Conservation (phyloP, 2,797 vertebrate genomes). For the Propithecus perrieri region DNA sequence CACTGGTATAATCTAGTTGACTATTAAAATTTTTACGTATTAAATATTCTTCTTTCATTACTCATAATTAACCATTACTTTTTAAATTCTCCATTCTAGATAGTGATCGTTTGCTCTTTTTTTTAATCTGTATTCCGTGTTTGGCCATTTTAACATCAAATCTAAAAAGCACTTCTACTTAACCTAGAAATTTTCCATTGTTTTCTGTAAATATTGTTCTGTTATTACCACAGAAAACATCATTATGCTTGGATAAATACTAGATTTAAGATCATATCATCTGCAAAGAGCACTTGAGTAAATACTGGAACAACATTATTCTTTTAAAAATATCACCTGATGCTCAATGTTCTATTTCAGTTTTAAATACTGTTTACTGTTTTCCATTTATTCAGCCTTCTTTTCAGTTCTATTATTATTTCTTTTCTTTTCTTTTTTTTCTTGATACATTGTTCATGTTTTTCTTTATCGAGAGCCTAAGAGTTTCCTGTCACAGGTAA, state of each 20-base stretch:
- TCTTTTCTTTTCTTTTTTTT: not conserved
- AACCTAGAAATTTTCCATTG: constrained; percentile 59
- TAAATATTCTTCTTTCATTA: constrained; percentile 28
- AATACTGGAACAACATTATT: constrained; percentile 42
- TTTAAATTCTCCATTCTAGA: not conserved
- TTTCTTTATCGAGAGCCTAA: not conserved
- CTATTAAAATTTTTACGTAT: not conserved
- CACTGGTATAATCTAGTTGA: not conserved
- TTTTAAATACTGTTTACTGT: not conserved
- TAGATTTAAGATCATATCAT: not conserved
- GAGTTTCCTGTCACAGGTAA: not conserved
- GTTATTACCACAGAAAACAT: constrained; percentile 44
- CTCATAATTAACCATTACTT: not conserved
- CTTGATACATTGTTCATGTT: not conserved
- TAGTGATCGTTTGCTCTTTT: not conserved
- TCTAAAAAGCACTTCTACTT: constrained; percentile 53
- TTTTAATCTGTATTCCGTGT: not conserved
- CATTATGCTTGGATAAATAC: constrained; percentile 52
- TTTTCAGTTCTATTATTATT: not conserved
- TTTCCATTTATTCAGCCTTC: not conserved
- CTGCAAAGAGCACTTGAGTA: not conserved
- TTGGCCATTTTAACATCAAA: constrained; percentile 30
- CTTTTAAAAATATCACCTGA: not conserved
- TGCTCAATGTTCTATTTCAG: not conserved
- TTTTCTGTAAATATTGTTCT: constrained; percentile 71